Evolutionary conservation across 1,140 invertebrate species (phyloP), one percentile per base, ranked within the genome.

Genomic region (Epicauta chinensis): DNA sequence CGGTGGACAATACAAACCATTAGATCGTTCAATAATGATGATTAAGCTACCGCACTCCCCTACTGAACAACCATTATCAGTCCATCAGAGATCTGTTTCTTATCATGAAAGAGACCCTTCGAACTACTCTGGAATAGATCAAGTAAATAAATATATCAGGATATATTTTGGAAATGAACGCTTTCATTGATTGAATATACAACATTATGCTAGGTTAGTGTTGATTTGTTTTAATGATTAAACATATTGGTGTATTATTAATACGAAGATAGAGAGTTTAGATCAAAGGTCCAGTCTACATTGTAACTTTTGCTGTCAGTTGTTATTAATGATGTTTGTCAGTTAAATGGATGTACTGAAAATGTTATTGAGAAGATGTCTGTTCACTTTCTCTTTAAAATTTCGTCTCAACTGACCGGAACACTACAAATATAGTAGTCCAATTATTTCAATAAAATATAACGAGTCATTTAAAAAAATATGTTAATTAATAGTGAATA

Each of bases 1-100:
- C 55, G 58, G 61, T 65, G 64, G 66, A 68, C 65, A 65, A 66
- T 66, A 65, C 61, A 60, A 56, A 66, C 66, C 66, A 68, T 68
- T 68, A 58, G 66, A 61, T 58, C 45, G 55, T 58, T 65, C 64
- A 66, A 68, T 68, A 66, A 68, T 56, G 66, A 66, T 68, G 66
- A 68, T 68, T 68, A 66, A 68, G 58, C 57, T 64, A 58, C 51
- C 51, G 60, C n/a, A n/a, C 58, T 52, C 60, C 62, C 56, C 55
- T 49, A 54, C 39, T 51, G 50, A 46, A 49, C 51, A 31, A 38
- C 49, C 57, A 60, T 62, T 58, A 62, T 59, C 54, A 49, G 50
- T 36, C 51, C 56, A 62, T 55, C 49, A 43, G 36, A 38, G 53
- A 59, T 56, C 56, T 61, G 59, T 34, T 56, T 60, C 61, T 61